Conservation (phyloP, 2,888 invertebrate genomes). For the Nomada ruficornis region DNA sequence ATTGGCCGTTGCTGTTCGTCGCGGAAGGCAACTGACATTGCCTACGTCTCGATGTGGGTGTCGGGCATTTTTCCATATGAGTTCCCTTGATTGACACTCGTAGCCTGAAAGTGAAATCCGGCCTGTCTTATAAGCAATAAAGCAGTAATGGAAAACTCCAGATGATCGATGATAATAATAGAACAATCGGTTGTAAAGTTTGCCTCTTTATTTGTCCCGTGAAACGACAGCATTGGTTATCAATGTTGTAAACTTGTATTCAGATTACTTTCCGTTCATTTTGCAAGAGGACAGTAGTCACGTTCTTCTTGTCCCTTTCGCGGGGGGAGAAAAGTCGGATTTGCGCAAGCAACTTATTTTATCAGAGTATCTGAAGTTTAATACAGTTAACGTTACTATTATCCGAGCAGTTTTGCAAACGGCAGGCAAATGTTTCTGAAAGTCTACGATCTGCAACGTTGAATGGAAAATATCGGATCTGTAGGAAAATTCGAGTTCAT, state of each 20-base stretch:
- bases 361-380: no score
- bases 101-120: neutral
- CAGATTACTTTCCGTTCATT: no score
- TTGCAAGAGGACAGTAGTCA: no score
- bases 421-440: no score
- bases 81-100: neutral
- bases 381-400: no score
- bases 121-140: constrained; percentile 7
- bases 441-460: no score
- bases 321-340: no score
- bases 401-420: no score
- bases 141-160: constrained; percentile 29
- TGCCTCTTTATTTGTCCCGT: constrained; percentile 6
- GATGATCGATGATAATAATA: constrained; percentile 4
- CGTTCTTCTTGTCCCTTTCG: no score
- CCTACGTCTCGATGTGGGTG: constrained; percentile 39
- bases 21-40: constrained; percentile 22
- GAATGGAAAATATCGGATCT: no score
- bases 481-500: no score
- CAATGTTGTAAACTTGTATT: neutral
- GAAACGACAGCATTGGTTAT: neutral
- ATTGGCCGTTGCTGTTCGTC: constrained; percentile 37
- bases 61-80: neutral
- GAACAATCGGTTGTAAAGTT: constrained; percentile 24
- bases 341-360: no score